Conservation (phyloP, 2,797 vertebrate species). For the Dendrocincla tyrannina region DNA sequence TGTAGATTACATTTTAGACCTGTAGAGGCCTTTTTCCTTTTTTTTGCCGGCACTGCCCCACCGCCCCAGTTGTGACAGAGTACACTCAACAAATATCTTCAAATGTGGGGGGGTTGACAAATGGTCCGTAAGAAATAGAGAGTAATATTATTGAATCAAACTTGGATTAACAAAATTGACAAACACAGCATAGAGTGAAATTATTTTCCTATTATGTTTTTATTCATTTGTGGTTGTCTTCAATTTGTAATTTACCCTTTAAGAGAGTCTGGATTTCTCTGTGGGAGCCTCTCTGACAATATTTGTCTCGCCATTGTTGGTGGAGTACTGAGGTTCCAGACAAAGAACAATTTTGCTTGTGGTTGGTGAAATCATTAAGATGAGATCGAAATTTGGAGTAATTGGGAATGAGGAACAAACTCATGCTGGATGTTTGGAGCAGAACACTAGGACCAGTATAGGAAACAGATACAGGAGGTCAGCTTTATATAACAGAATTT, state of each 20-base stretch:
- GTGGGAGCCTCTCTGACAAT: not conserved
- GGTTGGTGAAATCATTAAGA: not conserved
- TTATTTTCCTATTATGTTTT: conserved; percentile 46
- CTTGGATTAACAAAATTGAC: conserved; percentile 27
- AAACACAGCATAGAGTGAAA: conserved; percentile 23
- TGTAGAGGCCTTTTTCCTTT: not conserved
- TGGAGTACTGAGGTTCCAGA: not conserved
- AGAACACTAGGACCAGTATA: not conserved
- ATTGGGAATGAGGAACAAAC: not conserved
- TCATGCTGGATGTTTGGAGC: not conserved
- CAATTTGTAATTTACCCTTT: conserved; percentile 29
- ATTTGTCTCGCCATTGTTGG: not conserved
- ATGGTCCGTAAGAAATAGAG: not conserved
- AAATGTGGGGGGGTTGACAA: not conserved
- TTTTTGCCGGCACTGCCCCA: not conserved
- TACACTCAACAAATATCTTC: not conserved
- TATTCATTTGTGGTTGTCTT: conserved; percentile 34
- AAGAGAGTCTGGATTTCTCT: conserved; percentile 21
- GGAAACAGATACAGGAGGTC: not conserved
- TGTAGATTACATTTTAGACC: not conserved
- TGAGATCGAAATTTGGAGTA: not conserved
- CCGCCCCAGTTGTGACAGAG: not conserved
- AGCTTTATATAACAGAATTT: not conserved
- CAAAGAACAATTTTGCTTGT: not conserved
- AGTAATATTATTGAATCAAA: conserved; percentile 8